These are phyloP conservation scores for Trachelus troglodyta DNA, from an alignment of 2,888 invertebrate species.

Conservation along the genomic window DNA sequence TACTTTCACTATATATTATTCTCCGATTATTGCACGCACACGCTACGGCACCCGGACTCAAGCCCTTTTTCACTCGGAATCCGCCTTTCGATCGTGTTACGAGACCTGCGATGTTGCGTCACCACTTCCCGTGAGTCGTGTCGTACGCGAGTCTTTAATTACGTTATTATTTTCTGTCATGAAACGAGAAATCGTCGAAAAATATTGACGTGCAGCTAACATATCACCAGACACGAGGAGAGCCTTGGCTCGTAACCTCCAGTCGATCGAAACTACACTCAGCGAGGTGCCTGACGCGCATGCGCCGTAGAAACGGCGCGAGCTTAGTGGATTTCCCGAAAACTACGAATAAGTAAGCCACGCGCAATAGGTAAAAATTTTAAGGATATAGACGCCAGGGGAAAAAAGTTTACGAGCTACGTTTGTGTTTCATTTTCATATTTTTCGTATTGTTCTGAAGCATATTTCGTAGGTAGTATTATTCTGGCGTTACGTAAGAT, in stretches of 20 bases:
- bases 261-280: conserved; percentile 51
- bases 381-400: background rate
- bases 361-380: background rate
- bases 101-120: background rate
- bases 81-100: background rate
- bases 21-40: background rate
- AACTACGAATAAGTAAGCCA: background rate
- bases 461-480: background rate
- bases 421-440: background rate
- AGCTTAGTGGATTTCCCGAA: conserved; percentile 20
- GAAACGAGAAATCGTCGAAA: conserved; percentile 10
- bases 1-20: background rate
- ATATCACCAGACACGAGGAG: conserved; percentile 22
- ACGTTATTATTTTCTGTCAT: conserved; percentile 16
- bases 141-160: background rate
- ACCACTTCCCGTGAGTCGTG: background rate
- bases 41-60: background rate
- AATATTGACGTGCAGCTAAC: conserved; percentile 15
- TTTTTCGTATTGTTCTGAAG: background rate
- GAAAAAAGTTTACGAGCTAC: background rate
- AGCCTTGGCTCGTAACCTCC: conserved; percentile 30
- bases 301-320: conserved; percentile 37
- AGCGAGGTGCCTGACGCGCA: conserved; percentile 23
- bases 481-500: background rate
- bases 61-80: background rate